A percentile compares a stretch with the other conserved stretches of the same genome.
phyloP scores from a whole-genome alignment of 2,888 invertebrate genomes.

The Macrophya annulata region DNA sequence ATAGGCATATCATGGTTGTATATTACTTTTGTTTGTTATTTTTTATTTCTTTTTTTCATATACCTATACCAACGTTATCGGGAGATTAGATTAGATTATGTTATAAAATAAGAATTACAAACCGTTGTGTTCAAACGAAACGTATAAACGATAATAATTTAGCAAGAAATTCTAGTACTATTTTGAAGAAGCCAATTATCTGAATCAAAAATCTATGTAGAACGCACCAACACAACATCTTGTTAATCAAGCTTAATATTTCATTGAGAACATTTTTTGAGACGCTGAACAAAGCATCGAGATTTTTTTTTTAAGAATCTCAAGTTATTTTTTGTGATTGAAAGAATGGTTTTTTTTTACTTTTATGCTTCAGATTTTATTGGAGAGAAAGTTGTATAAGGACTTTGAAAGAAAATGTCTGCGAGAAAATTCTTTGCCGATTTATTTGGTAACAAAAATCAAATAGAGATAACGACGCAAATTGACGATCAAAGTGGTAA shows the following conservation, averaged over 20 bases:
- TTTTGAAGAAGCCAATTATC: background rate
- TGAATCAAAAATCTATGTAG: background rate
- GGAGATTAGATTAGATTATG: conserved; percentile 51
- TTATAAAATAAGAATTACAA: conserved; percentile 42
- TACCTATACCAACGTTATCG: conserved; percentile 11
- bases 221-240: background rate
- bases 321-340: background rate
- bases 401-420: conserved; percentile 55
- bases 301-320: background rate
- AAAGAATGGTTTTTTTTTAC: conserved; percentile 10
- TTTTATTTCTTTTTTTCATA: conserved; percentile 8
- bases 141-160: background rate
- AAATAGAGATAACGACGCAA: conserved; percentile 58
- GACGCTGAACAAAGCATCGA: background rate
- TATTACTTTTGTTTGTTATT: background rate
- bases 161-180: background rate
- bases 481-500: conserved; percentile 54
- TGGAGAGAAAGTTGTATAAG: background rate
- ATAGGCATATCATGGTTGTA: background rate
- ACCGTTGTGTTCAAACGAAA: background rate
- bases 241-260: background rate
- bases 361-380: conserved; percentile 16
- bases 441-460: conserved; percentile 59
- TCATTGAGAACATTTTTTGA: background rate
- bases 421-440: conserved; percentile 60